A percentile compares a stretch with the other conserved stretches of the same genome.
Evolutionary conservation across 2,113 vertebrate species (phyloP).

Genomic region (Epinephelus cyanopodus): DNA sequence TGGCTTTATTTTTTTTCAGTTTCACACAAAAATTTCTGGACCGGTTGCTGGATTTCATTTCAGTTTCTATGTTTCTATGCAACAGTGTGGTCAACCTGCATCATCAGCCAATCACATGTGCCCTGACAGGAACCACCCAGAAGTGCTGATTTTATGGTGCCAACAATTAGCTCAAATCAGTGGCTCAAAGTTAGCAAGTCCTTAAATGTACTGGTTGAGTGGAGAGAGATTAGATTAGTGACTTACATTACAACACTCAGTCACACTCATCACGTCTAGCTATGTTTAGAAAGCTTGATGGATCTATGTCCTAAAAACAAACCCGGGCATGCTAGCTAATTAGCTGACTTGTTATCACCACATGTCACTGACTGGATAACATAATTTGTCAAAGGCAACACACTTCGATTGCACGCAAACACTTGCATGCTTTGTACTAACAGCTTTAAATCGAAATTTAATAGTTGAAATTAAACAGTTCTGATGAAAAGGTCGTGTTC

Average conservation of each 20-base stretch:
- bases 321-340: not conserved
- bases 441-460: too few relatives aligned
- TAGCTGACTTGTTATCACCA: not conserved
- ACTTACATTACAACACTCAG: not conserved
- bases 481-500: too few relatives aligned
- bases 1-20: constrained; percentile 3
- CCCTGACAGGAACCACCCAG: not conserved
- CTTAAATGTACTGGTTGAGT: constrained; percentile 10
- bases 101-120: not conserved
- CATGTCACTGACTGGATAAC: not conserved
- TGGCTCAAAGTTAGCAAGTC: not conserved
- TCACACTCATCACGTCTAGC: not conserved
- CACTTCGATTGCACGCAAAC: not conserved
- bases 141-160: not conserved
- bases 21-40: not conserved
- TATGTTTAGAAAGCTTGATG: constrained; percentile 30
- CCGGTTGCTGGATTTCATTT: not conserved
- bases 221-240: constrained; percentile 20
- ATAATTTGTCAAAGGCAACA: not conserved
- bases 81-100: not conserved
- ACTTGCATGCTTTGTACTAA: not conserved
- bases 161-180: constrained; percentile 6
- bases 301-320: constrained; percentile 10
- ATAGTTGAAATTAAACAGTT: too few relatives aligned
- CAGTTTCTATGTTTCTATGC: not conserved